phyloP scores from a whole-genome alignment of 2,797 vertebrate species.

The Thunnus albacares region DNA sequence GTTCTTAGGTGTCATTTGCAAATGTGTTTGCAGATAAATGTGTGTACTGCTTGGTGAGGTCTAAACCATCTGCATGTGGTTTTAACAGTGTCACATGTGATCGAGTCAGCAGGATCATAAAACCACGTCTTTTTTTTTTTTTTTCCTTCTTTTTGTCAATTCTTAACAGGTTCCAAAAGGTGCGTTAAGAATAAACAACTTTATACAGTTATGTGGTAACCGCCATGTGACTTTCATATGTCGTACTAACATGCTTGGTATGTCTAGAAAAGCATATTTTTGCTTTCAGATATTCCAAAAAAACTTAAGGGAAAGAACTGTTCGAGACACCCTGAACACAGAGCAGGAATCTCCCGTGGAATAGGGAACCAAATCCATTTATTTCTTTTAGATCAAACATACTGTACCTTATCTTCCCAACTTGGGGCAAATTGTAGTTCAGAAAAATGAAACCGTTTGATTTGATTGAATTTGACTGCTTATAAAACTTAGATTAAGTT shows the following conservation, averaged over 20 bases:
- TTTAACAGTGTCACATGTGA: background rate
- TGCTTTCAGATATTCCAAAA: constrained; percentile 19
- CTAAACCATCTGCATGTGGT: constrained; percentile 14
- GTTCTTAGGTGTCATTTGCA: background rate
- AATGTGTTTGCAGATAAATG: constrained; percentile 4
- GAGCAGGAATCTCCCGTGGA: background rate
- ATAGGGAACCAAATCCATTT: background rate
- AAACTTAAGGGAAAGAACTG: constrained; percentile 17
- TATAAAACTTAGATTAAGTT: constrained; percentile 19
- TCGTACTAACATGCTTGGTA: background rate
- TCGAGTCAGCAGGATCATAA: background rate
- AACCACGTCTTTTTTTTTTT: background rate
- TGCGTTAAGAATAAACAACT: constrained; percentile 9
- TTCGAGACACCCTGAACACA: too few species aligned
- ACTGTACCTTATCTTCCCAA: background rate
- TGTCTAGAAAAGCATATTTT: background rate
- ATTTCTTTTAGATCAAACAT: background rate
- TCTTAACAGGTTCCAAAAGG: background rate
- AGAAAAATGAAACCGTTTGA: background rate
- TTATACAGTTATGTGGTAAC: background rate
- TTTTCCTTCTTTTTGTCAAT: background rate
- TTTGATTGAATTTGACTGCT: constrained; percentile 15
- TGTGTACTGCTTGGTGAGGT: background rate
- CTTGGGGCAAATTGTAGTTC: background rate
- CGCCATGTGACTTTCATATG: background rate